Evolutionary conservation across 2,797 vertebrate genomes (phyloP).

Genomic region (Gymnoscopelus braueri): DNA sequence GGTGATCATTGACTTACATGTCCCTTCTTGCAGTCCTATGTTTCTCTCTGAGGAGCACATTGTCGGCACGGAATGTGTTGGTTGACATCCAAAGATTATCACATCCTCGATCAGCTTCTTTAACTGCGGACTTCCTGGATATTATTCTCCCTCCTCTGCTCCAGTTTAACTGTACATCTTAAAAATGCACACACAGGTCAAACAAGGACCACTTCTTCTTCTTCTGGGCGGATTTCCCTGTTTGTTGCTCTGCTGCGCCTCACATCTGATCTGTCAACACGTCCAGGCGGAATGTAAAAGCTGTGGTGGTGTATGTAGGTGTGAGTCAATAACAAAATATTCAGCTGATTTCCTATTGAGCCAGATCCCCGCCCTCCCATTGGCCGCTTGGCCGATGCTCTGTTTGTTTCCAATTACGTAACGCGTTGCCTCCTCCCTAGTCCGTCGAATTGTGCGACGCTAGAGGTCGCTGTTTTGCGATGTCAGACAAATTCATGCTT

Average conservation of each 20-base stretch:
- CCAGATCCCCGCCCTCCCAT: slow-evolving; percentile 25
- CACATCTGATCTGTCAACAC: slow-evolving; percentile 18
- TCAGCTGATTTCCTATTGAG: slow-evolving; percentile 38
- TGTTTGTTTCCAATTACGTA: slow-evolving; percentile 59
- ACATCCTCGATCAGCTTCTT: slow-evolving; percentile 48
- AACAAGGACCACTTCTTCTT: too few relatives aligned
- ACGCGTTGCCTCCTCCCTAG: slow-evolving; percentile 5
- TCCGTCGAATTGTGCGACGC: too few relatives aligned
- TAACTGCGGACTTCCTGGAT: slow-evolving; percentile 15
- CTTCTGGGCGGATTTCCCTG: too few relatives aligned
- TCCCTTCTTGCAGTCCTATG: slow-evolving; percentile 35
- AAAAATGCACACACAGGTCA: too few relatives aligned
- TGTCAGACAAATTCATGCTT: too few relatives aligned
- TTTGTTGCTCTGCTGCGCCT: neutral
- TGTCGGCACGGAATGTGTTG: neutral
- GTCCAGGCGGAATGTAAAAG: neutral
- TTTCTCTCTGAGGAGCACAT: slow-evolving; percentile 72
- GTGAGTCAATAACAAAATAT: slow-evolving; percentile 11
- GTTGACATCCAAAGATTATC: slow-evolving; percentile 14
- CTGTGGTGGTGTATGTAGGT: too few relatives aligned
- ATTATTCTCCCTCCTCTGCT: neutral
- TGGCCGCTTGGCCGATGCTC: slow-evolving; percentile 26
- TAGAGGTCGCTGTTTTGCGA: too few relatives aligned
- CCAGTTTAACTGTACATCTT: slow-evolving; percentile 4
- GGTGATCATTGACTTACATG: slow-evolving; percentile 47